Percentiles rank a stretch among this genome's conserved stretches.
Conservation (phyloP, 30 jellyfish, hydroid and myxozoan genomes). For the Hydractinia symbiolongicarpus region DNA sequence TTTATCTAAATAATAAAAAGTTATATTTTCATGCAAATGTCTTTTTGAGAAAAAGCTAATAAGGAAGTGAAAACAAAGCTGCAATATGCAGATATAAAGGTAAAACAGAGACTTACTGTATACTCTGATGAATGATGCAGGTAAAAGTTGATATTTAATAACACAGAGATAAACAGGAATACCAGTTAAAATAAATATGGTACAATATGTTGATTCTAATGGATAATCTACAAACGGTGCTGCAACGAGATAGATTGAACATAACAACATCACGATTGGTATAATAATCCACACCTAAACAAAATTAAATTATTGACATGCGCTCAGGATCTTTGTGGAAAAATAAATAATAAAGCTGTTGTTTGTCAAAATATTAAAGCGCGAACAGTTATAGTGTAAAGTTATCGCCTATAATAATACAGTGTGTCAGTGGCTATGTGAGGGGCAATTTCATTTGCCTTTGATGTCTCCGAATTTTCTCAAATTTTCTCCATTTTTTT, state of each 20-base stretch:
- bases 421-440: too few relatives aligned
- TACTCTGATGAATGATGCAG: background rate
- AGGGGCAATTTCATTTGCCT: too few relatives aligned
- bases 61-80: too few relatives aligned
- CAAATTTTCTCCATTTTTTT: too few relatives aligned
- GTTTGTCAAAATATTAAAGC: background rate
- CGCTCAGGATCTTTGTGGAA: too few relatives aligned
- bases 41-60: too few relatives aligned
- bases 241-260: conserved; percentile 30
- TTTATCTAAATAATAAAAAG: too few relatives aligned
- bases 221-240: conserved; percentile 42
- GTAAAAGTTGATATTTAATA: conserved; percentile 29
- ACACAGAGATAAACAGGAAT: conserved; percentile 35
- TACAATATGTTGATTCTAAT: conserved; percentile 34
- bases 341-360: too few relatives aligned
- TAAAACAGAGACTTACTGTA: conserved; percentile 19
- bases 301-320: background rate
- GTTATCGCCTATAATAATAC: too few relatives aligned
- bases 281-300: conserved; percentile 28
- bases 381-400: background rate
- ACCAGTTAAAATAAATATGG: conserved; percentile 26
- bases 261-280: conserved; percentile 35
- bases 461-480: too few relatives aligned
- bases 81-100: background rate
- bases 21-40: too few relatives aligned